Evolutionary conservation across 2,797 vertebrate species (phyloP).

Genomic region (Crypturellus tataupa): DNA sequence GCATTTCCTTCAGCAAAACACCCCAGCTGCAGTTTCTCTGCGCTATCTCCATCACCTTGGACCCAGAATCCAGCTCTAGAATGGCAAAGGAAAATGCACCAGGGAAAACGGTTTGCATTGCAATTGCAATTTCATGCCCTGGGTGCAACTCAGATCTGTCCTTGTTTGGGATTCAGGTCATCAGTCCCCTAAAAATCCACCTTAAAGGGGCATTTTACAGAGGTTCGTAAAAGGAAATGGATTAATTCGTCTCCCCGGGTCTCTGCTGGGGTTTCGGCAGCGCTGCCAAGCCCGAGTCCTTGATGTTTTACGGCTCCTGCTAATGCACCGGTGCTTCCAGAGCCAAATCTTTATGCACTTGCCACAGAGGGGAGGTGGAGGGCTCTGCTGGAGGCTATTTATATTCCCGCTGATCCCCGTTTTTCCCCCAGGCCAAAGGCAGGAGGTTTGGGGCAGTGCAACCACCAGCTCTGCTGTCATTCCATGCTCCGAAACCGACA

Average conservation of each 20-base stretch:
- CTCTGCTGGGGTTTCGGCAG: not conserved
- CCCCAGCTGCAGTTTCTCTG: not conserved
- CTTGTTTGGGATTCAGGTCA: not conserved
- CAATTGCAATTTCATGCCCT: too few relatives aligned
- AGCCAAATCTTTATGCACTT: not conserved
- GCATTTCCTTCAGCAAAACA: not conserved
- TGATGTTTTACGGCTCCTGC: conserved; percentile 7
- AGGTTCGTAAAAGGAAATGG: not conserved
- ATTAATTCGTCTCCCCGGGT: not conserved
- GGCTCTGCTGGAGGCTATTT: not conserved
- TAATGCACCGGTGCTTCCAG: conserved; percentile 33
- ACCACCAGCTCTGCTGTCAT: not conserved
- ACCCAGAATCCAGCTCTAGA: too few relatives aligned
- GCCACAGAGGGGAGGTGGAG: conserved; percentile 8
- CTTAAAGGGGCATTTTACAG: not conserved
- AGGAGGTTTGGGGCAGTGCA: not conserved
- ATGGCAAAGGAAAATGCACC: not conserved
- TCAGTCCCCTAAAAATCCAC: not conserved
- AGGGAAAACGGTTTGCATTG: not conserved
- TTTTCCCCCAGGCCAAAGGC: not conserved
- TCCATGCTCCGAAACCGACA: not conserved
- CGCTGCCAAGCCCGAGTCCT: not conserved
- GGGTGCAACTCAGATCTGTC: not conserved
- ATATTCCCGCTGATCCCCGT: not conserved
- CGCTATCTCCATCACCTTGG: not conserved